A percentile compares a stretch with the other conserved stretches of the same genome.
Conservation (phyloP, 2,797 vertebrate genomes). For the Eulemur mongoz region DNA sequence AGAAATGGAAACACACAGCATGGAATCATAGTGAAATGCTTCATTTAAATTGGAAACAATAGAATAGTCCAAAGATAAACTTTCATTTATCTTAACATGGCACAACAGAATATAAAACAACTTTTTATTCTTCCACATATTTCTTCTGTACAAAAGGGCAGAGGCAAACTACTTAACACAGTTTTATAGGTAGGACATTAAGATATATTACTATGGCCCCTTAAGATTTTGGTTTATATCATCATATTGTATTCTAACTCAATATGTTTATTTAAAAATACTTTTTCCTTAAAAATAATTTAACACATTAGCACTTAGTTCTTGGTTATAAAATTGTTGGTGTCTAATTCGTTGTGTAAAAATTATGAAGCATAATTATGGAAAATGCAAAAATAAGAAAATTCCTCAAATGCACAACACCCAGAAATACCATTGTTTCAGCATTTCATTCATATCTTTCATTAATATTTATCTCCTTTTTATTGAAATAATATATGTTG, state of each 20-base stretch:
- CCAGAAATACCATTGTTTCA: neutral
- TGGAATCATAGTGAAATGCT: neutral
- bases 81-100: conserved; percentile 13
- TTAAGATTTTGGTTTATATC: neutral
- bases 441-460: neutral
- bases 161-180: conserved; percentile 15
- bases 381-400: neutral
- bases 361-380: neutral
- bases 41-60: conserved; percentile 51
- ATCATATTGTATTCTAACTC: neutral
- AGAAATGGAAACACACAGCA: conserved; percentile 37
- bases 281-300: neutral
- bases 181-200: neutral
- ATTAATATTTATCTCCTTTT: neutral
- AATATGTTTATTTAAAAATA: neutral
- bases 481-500: neutral
- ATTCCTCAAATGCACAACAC: neutral
- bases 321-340: neutral
- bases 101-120: neutral
- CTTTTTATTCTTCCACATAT: neutral
- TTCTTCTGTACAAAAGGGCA: neutral
- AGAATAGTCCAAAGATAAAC: neutral
- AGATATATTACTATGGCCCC: neutral
- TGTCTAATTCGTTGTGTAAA: neutral
- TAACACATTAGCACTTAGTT: neutral